phyloP scores from a whole-genome alignment of 2,888 invertebrate species.

The Drosophila antonietae region DNA sequence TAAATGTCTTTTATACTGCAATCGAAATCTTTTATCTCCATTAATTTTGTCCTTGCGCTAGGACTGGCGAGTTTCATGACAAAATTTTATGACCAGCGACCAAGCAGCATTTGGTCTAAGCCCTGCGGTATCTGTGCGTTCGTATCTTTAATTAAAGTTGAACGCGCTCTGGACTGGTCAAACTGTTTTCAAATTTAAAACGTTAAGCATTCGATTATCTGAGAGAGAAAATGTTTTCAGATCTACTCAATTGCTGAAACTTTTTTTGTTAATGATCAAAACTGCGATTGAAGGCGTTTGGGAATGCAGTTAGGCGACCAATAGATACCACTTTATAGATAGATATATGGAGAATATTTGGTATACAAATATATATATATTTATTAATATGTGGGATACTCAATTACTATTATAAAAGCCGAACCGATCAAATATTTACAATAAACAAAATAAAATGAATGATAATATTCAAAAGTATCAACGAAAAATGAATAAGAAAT shows the following conservation, averaged over 20 bases:
- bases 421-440: too few species aligned
- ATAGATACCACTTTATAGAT: slow-evolving; percentile 8
- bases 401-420: too few species aligned
- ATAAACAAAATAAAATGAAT: too few species aligned
- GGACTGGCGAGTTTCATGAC: slow-evolving; percentile 21
- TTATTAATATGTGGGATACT: too few species aligned
- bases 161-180: slow-evolving; percentile 4
- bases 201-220: slow-evolving; percentile 77
- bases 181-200: slow-evolving; percentile 67
- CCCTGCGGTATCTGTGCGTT: slow-evolving; percentile 46
- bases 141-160: slow-evolving; percentile 72
- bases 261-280: slow-evolving; percentile 73
- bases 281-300: slow-evolving; percentile 42
- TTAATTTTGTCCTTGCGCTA: slow-evolving; percentile 30
- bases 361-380: neutral
- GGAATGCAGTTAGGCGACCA: slow-evolving; percentile 21
- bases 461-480: too few species aligned
- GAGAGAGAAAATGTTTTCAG: slow-evolving; percentile 24
- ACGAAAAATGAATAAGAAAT: too few species aligned
- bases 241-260: slow-evolving; percentile 32
- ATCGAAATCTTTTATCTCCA: slow-evolving; percentile 17
- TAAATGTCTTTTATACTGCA: neutral
- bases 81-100: slow-evolving; percentile 66
- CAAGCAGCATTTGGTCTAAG: slow-evolving; percentile 22
- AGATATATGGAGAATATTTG: neutral